These are phyloP conservation scores for Ictalurus furcatus DNA, from an alignment of 2,113 vertebrate genomes.

Conservation along the genomic window DNA sequence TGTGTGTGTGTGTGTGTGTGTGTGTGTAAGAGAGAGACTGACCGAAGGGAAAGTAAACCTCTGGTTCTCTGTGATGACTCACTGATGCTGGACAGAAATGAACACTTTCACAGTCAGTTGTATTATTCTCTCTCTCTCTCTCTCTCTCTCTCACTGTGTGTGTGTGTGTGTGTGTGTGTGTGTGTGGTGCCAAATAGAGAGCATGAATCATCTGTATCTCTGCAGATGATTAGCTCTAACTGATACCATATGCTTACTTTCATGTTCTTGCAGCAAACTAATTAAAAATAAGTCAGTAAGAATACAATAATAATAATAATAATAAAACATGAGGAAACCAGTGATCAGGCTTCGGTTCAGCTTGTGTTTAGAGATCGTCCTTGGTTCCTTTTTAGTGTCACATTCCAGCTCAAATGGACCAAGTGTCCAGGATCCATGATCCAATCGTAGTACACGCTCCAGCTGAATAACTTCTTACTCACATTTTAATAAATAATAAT, in stretches of 20 bases:
- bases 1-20: background rate
- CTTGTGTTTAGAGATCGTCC: background rate
- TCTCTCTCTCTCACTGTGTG: background rate
- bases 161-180: background rate
- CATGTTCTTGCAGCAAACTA: background rate
- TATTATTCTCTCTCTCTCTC: conserved; percentile 14
- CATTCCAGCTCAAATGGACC: no score
- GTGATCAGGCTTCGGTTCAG: background rate
- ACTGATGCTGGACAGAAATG: conserved; percentile 7
- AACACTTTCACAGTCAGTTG: background rate
- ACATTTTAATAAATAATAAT: background rate
- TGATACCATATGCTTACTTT: conserved; percentile 13
- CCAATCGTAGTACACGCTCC: background rate
- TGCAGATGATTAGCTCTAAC: conserved; percentile 26
- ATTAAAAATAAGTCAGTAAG: background rate
- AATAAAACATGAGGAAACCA: background rate
- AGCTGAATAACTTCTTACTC: background rate
- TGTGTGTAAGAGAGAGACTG: background rate
- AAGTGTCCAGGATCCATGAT: background rate
- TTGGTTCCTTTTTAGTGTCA: background rate
- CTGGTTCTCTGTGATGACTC: conserved; percentile 4
- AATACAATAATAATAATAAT: background rate
- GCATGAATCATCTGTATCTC: conserved; percentile 13
- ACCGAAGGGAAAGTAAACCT: background rate
- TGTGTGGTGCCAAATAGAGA: background rate